Base-by-base conservation (phyloP, 53 echinoderm and acorn worm species). In the Zoroaster sp. region DNA sequence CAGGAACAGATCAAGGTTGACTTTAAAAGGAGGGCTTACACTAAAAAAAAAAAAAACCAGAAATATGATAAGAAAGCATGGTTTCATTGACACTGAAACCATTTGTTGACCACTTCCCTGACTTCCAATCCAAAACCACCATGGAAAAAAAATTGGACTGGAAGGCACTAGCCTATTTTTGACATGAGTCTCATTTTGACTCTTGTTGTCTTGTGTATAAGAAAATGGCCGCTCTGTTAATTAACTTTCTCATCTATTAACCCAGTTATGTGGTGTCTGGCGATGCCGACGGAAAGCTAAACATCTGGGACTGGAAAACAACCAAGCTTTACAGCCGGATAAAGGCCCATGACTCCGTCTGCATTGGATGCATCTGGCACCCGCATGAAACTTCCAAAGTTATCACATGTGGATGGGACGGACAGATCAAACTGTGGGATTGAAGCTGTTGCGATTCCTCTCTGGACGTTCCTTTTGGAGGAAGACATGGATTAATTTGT, bases 271-370 rank as follows among this genome's bases (percentile, higher is more conserved):
- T 98, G 5, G 98, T 96, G 75, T 98, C 95, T 40, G 98, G 98
- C 20, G 95, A 96, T 77, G 98, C 98, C 4, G 98, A 98, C 30
- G 98, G 98, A 12, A 94, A 94, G 82, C 88, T 98, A 21, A 98
- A 98, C 83, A 94, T 98, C 37, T 98, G 98, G 98, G 98, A 98
- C 87, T 98, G 98, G 98, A 98, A 98, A 87, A 93, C 92, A 63
- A 98, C 98, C 73, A 96, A 98, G 71, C 91, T 96, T 78, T 96
- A 87, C 93, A 92, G 89, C 76, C 93, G 91, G 87, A 83, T 98
- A 66, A 98, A 95, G 86, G 95, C 98, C n/a, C 98, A 98, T 45
- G 98, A 98, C 74, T 91, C 94, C 8, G 95, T 98, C 30, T 98
- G 94, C 72, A 98, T 98, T 72, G 95, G 98, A 68, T 98, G 98